These are phyloP conservation scores for Intellagama lesueurii DNA, from an alignment of 2,797 vertebrate genomes.

Conservation along the genomic window DNA sequence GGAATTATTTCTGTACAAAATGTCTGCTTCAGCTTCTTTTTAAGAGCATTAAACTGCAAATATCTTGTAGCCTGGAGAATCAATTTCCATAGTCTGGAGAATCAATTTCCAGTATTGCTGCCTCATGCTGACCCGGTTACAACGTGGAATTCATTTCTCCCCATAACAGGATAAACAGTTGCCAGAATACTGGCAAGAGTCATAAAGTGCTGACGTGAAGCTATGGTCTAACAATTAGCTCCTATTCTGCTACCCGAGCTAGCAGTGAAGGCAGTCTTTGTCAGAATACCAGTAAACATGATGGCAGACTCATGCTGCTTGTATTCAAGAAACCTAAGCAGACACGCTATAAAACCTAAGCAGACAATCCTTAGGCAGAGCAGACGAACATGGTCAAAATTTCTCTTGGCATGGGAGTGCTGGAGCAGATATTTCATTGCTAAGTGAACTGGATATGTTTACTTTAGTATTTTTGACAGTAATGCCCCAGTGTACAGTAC, in stretches of 20 bases:
- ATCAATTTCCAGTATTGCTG: neutral
- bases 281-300: neutral
- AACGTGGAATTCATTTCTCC: neutral
- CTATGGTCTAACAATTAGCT: slow-evolving; percentile 1
- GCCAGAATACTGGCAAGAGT: slow-evolving; percentile 1
- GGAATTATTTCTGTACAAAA: neutral
- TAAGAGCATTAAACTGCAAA: neutral
- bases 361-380: neutral
- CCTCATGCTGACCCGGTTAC: slow-evolving; percentile 1
- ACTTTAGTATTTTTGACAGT: neutral
- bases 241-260: neutral
- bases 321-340: neutral
- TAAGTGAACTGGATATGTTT: neutral
- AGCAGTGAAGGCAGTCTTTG: neutral
- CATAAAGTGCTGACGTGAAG: neutral
- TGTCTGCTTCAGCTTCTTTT: neutral
- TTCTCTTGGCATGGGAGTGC: neutral
- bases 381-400: neutral
- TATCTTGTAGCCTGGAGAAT: neutral
- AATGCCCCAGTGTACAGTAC: neutral
- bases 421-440: neutral
- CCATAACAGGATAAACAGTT: neutral
- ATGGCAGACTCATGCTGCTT: neutral
- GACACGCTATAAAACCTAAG: too few relatives aligned
- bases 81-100: neutral